Conservation (phyloP, 1,140 invertebrate species). For the Triops cancriformis region DNA sequence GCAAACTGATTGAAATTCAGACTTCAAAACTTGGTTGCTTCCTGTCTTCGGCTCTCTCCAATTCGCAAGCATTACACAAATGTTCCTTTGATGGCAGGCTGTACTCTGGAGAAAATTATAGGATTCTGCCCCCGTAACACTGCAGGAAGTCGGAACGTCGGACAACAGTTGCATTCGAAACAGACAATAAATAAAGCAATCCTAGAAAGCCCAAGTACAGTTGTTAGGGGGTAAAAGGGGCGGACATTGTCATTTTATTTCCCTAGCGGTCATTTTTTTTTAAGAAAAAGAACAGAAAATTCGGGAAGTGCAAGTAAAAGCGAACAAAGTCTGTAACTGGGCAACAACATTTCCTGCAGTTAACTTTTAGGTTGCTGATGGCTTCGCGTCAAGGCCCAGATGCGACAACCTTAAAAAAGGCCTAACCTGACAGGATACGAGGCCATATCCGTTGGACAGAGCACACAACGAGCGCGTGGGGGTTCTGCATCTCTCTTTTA, state of each 20-base stretch:
- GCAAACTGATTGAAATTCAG: no score
- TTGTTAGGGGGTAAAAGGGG: neutral
- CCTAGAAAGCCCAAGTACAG: neutral
- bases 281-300: no score
- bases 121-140: no score
- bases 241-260: neutral
- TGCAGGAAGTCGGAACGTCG: no score
- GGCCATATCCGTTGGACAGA: neutral
- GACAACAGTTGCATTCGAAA: no score
- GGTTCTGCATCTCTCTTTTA: neutral
- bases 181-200: no score
- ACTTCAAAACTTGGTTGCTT: no score
- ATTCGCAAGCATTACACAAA: no score
- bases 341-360: neutral
- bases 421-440: slow-evolving; percentile 12
- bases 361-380: neutral
- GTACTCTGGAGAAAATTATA: no score
- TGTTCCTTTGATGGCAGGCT: no score
- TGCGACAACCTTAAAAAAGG: slow-evolving; percentile 6
- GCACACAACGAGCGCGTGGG: neutral
- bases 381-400: neutral
- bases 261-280: neutral
- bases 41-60: no score
- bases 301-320: neutral
- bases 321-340: neutral